Percentiles rank a stretch among this genome's conserved stretches.
Conservation (phyloP, 2,888 invertebrate genomes). For the Stenodera caucasica region DNA sequence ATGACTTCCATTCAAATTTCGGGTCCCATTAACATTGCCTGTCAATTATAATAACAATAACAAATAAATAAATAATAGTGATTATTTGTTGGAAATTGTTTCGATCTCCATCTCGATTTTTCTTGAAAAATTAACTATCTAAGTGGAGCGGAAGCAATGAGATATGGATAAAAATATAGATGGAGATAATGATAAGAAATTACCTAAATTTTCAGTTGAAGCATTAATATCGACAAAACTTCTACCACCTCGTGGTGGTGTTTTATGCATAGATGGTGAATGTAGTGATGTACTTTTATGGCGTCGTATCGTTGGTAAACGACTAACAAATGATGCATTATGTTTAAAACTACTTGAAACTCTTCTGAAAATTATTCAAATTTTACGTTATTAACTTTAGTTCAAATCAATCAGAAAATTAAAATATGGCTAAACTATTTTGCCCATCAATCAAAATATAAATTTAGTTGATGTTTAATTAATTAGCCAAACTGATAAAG, state of each 20-base stretch:
- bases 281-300: conserved; percentile 79
- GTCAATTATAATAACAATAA: conserved; percentile 10
- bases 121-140: too few species aligned
- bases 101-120: too few species aligned
- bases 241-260: conserved; percentile 52
- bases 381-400: background rate
- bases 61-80: conserved; percentile 6
- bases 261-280: conserved; percentile 68
- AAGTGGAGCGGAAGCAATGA: too few species aligned
- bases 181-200: conserved; percentile 22
- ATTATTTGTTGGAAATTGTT: too few species aligned
- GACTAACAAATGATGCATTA: conserved; percentile 90
- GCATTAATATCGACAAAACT: conserved; percentile 73
- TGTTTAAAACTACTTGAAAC: conserved; percentile 86
- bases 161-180: background rate
- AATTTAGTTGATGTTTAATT: too few species aligned
- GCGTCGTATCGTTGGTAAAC: conserved; percentile 83
- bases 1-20: conserved; percentile 70
- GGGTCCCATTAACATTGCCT: conserved; percentile 53
- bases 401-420: background rate
- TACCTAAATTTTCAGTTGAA: conserved; percentile 76
- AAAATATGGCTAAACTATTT: too few species aligned
- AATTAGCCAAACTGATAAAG: too few species aligned
- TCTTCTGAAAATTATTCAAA: conserved; percentile 59
- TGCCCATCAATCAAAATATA: too few species aligned